Evolutionary conservation across 2,797 vertebrate species (phyloP).

Genomic region (Girardinus metallicus): DNA sequence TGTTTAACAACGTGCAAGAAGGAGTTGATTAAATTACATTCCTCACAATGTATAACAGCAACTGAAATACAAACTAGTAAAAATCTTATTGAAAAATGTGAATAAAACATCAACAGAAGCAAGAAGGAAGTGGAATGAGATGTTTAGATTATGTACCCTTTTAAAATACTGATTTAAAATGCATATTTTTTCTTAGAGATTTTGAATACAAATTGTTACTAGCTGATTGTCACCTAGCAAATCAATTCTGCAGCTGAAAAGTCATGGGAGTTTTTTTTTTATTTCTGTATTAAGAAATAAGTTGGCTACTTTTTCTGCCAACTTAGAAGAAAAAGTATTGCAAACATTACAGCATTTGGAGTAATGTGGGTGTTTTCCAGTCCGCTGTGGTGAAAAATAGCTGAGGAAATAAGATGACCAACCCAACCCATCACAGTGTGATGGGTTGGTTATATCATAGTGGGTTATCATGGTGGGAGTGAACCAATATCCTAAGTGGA

Average conservation of each 20-base stretch:
- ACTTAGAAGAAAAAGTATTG: too few species aligned
- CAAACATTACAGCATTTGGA: too few species aligned
- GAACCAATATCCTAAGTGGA: neutral
- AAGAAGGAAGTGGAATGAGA: neutral
- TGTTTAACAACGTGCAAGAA: neutral
- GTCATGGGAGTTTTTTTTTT: neutral
- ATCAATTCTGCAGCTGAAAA: too few species aligned
- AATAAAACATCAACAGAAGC: neutral
- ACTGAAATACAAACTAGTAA: neutral
- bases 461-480: neutral
- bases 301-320: too few species aligned
- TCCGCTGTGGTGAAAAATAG: too few species aligned
- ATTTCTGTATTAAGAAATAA: neutral
- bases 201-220: too few species aligned
- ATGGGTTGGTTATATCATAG: neutral
- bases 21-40: conserved; percentile 2
- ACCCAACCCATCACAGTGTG: neutral
- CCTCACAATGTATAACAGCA: neutral
- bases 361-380: too few species aligned
- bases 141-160: neutral
- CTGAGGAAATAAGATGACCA: too few species aligned
- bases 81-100: neutral
- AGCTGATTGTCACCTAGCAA: too few species aligned
- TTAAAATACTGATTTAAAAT: neutral
- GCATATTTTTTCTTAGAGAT: too few species aligned